phyloP scores from a whole-genome alignment of 2,797 vertebrate genomes.

The Gadopsis bispinosus region DNA sequence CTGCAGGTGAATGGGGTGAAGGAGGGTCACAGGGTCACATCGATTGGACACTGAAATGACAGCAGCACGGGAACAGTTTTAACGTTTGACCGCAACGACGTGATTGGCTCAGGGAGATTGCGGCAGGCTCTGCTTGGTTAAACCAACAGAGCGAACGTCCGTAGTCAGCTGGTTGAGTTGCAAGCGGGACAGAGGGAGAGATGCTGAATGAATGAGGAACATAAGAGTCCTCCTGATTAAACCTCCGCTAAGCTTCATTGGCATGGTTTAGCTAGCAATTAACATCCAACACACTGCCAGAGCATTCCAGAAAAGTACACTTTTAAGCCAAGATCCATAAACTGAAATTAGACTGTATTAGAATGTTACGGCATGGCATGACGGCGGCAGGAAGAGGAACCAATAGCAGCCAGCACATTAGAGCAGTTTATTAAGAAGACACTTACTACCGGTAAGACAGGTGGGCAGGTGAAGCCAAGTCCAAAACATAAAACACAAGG shows the following conservation, averaged over 20 bases:
- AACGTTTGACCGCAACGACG: not conserved
- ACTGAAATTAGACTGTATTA: not conserved
- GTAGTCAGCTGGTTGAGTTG: not conserved
- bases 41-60: not conserved
- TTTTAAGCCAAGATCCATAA: not conserved
- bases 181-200: no score
- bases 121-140: not conserved
- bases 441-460: no score
- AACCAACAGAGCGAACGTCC: not conserved
- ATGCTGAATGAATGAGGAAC: no score
- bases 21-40: no score
- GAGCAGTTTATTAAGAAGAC: no score
- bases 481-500: no score
- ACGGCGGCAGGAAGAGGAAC: no score
- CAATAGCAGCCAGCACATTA: no score
- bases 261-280: not conserved
- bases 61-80: not conserved
- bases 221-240: no score
- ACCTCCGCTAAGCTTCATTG: not conserved
- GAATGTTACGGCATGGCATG: not conserved
- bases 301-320: not conserved
- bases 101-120: not conserved
- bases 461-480: no score
- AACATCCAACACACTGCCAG: not conserved
- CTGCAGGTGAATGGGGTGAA: no score